Percentiles rank a stretch among this genome's conserved stretches.
These are phyloP conservation scores for Brassicogethes aeneus DNA, from an alignment of 2,888 invertebrate genomes.

Conservation along the genomic window DNA sequence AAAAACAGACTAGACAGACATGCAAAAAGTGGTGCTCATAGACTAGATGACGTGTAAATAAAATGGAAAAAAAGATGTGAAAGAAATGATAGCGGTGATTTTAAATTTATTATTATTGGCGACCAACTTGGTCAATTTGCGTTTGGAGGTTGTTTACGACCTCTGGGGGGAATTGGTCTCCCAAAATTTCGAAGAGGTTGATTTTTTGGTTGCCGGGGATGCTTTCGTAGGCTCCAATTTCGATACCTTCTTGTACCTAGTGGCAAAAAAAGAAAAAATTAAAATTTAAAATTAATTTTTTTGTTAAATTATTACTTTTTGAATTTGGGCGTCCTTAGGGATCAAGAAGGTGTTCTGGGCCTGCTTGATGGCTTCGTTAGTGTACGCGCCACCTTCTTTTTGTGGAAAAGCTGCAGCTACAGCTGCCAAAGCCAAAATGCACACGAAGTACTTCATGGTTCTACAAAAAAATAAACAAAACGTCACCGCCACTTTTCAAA, in stretches of 20 bases:
- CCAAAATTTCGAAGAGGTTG: slow-evolving; percentile 74
- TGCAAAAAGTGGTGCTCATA: neutral
- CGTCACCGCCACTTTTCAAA: slow-evolving; percentile 5
- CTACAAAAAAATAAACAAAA: slow-evolving; percentile 7
- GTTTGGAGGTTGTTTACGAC: slow-evolving; percentile 80
- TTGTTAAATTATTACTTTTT: slow-evolving; percentile 50
- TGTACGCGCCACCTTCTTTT: slow-evolving; percentile 74
- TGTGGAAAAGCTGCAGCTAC: slow-evolving; percentile 52
- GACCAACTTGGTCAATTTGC: slow-evolving; percentile 78
- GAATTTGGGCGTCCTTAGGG: slow-evolving; percentile 79
- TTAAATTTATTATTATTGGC: slow-evolving; percentile 39
- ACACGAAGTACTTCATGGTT: slow-evolving; percentile 32
- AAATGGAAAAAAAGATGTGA: neutral
- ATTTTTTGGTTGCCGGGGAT: slow-evolving; percentile 79
- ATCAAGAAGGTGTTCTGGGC: slow-evolving; percentile 79
- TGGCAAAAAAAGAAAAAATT: neutral
- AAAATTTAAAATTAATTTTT: neutral
- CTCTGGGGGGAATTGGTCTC: slow-evolving; percentile 78
- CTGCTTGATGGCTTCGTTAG: slow-evolving; percentile 79
- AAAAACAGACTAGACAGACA: neutral
- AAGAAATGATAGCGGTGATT: neutral
- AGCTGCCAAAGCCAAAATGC: slow-evolving; percentile 43
- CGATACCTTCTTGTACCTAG: slow-evolving; percentile 75
- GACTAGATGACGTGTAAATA: neutral
- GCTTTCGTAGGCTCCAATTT: slow-evolving; percentile 76